Percentiles rank a stretch among this genome's conserved stretches.
These are phyloP conservation scores for Aegotheles bennettii DNA, from an alignment of 2,113 vertebrate species.

Conservation along the genomic window DNA sequence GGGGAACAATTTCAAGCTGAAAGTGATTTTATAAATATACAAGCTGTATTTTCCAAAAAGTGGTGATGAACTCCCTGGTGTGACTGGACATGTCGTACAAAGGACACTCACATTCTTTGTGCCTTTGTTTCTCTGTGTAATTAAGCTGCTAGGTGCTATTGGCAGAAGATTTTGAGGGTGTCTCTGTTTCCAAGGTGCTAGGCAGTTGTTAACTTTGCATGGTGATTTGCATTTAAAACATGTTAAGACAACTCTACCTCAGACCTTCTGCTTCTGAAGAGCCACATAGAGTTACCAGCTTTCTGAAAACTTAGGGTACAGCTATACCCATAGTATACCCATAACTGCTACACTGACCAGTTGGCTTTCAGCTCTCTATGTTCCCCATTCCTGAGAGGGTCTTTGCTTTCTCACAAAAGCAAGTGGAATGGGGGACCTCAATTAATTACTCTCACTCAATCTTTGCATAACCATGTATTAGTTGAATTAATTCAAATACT, in stretches of 20 bases:
- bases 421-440: neutral
- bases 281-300: neutral
- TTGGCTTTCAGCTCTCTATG: neutral
- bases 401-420: neutral
- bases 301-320: neutral
- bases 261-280: neutral
- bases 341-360: neutral
- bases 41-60: neutral
- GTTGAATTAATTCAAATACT: neutral
- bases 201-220: neutral
- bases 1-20: no score
- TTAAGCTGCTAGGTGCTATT: neutral
- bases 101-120: neutral
- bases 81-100: neutral
- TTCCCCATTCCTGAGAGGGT: neutral
- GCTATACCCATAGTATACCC: neutral
- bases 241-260: neutral
- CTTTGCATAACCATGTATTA: neutral
- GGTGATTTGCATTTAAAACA: neutral
- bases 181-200: neutral
- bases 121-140: neutral
- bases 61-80: neutral
- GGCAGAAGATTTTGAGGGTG: neutral
- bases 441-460: neutral
- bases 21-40: neutral